These are phyloP conservation scores for Mastacembelus armatus DNA, from an alignment of 2,797 vertebrate genomes.

Conservation along the genomic window DNA sequence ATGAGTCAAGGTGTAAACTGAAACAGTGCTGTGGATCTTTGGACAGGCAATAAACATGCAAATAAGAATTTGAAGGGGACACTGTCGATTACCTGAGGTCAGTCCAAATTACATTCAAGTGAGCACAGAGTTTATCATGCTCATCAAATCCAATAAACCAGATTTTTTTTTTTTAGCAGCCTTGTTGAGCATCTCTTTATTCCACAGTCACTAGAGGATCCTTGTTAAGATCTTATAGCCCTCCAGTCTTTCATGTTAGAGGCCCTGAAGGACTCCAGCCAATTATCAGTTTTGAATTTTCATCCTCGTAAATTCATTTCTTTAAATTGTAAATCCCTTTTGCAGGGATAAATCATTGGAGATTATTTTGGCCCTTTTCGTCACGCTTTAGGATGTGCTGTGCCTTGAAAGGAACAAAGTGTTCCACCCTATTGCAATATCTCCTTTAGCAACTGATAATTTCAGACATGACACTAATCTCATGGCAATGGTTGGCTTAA, in stretches of 20 bases:
- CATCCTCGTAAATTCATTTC: slow-evolving; percentile 11
- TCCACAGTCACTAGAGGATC: slow-evolving; percentile 1
- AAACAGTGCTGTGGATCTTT: slow-evolving; percentile 7
- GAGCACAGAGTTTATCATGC: slow-evolving; percentile 26
- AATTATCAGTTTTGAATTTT: slow-evolving; percentile 26
- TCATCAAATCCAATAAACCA: slow-evolving; percentile 27
- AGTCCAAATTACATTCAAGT: slow-evolving; percentile 26
- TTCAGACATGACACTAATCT: slow-evolving; percentile 39
- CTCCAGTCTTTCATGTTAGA: slow-evolving; percentile 15
- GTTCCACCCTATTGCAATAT: slow-evolving; percentile 18
- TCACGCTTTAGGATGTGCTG: slow-evolving; percentile 7
- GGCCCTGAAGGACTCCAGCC: not conserved
- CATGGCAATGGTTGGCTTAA: slow-evolving; percentile 44
- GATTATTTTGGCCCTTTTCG: slow-evolving; percentile 10
- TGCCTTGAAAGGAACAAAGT: slow-evolving; percentile 2
- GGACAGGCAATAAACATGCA: slow-evolving; percentile 51
- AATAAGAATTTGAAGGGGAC: slow-evolving; percentile 33
- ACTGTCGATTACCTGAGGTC: slow-evolving; percentile 29
- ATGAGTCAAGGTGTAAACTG: slow-evolving; percentile 17
- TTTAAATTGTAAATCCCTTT: not conserved
- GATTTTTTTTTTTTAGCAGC: not conserved
- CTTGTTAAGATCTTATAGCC: slow-evolving; percentile 13
- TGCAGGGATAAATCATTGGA: not conserved
- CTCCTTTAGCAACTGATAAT: slow-evolving; percentile 32
- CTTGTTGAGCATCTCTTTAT: not conserved